Percentiles rank a stretch among this genome's conserved stretches.
Evolutionary conservation across 2,797 vertebrate species (phyloP).

Genomic region (Galaxias olidus): DNA sequence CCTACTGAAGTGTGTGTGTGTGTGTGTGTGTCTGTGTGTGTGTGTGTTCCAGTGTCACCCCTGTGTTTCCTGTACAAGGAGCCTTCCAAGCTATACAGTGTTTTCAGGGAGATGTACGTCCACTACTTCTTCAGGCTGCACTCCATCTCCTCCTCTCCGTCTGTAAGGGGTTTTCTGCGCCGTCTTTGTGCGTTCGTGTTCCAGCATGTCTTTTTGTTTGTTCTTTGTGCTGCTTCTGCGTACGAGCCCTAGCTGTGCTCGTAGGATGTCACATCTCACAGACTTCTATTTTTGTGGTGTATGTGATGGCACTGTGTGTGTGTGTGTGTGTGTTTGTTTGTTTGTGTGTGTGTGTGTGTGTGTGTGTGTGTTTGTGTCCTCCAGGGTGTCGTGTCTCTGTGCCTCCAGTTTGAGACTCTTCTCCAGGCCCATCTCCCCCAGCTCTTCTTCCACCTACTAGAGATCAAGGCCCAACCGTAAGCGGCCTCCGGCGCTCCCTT

Average conservation of each 20-base stretch:
- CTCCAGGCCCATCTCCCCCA: conserved; percentile 94
- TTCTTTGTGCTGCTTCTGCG: neutral
- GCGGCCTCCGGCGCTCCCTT: conserved; percentile 52
- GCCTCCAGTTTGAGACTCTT: conserved; percentile 95
- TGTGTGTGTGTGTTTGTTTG: conserved; percentile 9
- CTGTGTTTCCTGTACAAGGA: conserved; percentile 98
- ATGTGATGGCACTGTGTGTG: neutral
- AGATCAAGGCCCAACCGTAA: conserved; percentile 97
- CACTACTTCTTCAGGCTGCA: conserved; percentile 98
- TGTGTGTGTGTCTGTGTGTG: conserved; percentile 25
- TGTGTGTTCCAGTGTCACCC: conserved; percentile 85
- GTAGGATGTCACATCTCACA: too few relatives aligned
- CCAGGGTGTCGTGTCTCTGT: conserved; percentile 94
- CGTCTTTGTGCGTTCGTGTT: neutral
- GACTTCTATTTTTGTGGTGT: neutral
- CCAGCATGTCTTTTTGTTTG: neutral
- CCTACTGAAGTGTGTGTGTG: conserved; percentile 1
- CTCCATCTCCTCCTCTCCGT: conserved; percentile 94
- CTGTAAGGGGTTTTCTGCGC: too few relatives aligned
- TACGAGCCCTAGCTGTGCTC: neutral
- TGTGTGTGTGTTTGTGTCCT: conserved; percentile 18
- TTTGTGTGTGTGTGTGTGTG: conserved; percentile 18
- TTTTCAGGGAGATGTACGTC: conserved; percentile 97
- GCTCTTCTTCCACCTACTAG: conserved; percentile 94
- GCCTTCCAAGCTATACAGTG: conserved; percentile 92